Percentiles rank a stretch among this genome's conserved stretches.
Evolutionary conservation across 2,113 vertebrate species (phyloP).

Genomic region (Ceyx margarethae): DNA sequence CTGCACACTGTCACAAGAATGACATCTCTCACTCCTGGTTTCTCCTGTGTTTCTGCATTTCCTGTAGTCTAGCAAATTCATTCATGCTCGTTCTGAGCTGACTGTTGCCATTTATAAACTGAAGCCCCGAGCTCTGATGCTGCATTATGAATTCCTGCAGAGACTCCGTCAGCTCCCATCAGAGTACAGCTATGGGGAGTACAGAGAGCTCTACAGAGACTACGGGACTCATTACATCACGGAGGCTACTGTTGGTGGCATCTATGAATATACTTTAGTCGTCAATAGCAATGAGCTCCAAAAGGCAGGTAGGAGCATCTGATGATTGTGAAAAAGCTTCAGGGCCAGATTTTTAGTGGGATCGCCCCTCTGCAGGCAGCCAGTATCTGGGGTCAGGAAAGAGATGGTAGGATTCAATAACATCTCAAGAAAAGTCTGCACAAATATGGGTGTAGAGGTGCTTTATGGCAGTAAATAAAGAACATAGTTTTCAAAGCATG

Average conservation of each 20-base stretch:
- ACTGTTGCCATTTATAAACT: conserved; percentile 83
- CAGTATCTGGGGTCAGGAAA: neutral
- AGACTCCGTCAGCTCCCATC: conserved; percentile 80
- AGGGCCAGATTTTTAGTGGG: neutral
- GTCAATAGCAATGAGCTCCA: conserved; percentile 75
- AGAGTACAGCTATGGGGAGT: conserved; percentile 87
- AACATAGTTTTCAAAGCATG: neutral
- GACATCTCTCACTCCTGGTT: neutral
- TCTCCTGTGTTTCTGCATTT: conserved; percentile 8
- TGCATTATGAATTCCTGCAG: conserved; percentile 86
- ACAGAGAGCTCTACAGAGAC: conserved; percentile 85
- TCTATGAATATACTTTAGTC: conserved; percentile 84
- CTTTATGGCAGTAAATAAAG: neutral
- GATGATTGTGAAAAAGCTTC: neutral
- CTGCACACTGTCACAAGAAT: fast-evolving
- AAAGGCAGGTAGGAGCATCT: conserved; percentile 62
- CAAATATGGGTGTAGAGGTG: neutral
- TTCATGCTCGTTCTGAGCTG: conserved; percentile 79
- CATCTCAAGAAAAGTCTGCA: neutral
- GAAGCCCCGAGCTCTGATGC: conserved; percentile 81
- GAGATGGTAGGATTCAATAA: neutral
- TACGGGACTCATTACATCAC: conserved; percentile 90
- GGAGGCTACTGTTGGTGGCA: conserved; percentile 84
- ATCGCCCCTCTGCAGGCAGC: neutral
- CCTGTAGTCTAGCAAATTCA: conserved; percentile 79